Base-by-base conservation (phyloP, 2,888 invertebrate genomes). In the Resseliella maxima region DNA sequence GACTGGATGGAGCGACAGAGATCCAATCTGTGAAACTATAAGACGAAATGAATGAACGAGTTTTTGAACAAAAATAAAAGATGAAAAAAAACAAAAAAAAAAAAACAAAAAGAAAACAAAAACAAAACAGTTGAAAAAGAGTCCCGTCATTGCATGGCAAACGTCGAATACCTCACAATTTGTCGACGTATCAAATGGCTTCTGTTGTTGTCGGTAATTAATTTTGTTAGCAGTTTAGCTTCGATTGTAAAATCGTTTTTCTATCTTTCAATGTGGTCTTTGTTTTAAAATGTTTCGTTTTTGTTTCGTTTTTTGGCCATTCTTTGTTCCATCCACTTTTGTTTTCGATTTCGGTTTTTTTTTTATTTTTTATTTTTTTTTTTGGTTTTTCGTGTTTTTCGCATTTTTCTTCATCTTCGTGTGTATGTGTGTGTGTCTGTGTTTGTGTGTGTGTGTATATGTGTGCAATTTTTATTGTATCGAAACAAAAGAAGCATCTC, bases 181-280 rank as follows among this genome's bases (percentile, higher is more conserved):
- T 83, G 83, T 83, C 38, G 83, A 83, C 83, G 38, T 36, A 83
- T 38, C 83, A 38, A 83, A 83, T 83, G n/a, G 83, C 83, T 83
- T 83, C 83, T 83, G 83, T 83, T 83, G 38, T 83, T 83, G 83
- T 83, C 12, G 38, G 83, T 83, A 83, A 83, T 83, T 83, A 83
- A 83, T 83, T 83, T 83, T 38, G 83, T 83, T 83, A 38, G 83
- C 83, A 83, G 38, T 83, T 83, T 38, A 38, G 83, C 24, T 83
- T 38, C 83, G 83, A 83, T 83, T 83, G 83, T 83, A 83, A 83
- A 83, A 83, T 38, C 38, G 83, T 83, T 83, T 83, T 83, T 83
- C 83, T 24, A 38, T 38, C n/a, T 38, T 38, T 83, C n/a, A 21
- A 38, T 83, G 83, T 83, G 38, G 83, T 36, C 38, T 83, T 83